Evolutionary conservation across 2,113 vertebrate species (phyloP), one percentile per base, ranked within the genome.

Genomic region (Donacobius atricapilla): DNA sequence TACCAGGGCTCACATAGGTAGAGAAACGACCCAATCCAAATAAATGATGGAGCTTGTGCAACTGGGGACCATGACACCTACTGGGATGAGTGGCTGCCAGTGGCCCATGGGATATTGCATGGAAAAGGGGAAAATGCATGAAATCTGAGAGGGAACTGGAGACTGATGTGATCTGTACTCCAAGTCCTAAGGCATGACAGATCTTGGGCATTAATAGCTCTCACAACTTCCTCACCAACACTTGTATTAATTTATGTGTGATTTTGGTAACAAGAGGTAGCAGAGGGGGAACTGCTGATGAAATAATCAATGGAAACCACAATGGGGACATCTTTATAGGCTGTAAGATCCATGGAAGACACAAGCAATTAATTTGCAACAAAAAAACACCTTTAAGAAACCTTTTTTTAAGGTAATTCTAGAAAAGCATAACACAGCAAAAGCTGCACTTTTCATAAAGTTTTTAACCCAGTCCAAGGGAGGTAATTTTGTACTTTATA

Each of bases 401-500:
- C 14, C 8, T 15, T 73, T 87, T 84, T 37, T 76, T 40, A 25
- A 56, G 23, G 33, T 44, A 39, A 73, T 83, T 73, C 48, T 77
- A 40, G 39, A 81, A 93, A 90, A 91, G 27, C 47, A 54, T 48
- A 83, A 81, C 68, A 68, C 85, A 88, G 79, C 27, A 90, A 76
- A 92, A 90, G 8, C 40, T 63, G 14, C 83, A 75, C 47, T 90
- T 94, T 63, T 18, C 60, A 33, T 70, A 51, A 93, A 70, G 51
- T 86, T 95, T 91, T 90, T 48, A 45, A 42, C 60, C 44, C 64
- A 75, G 6, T 90, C 94, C 14, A 31, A 86, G 40, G 90, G 68
- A 93, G 75, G 33, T 37, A 17, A 81, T 94, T 94, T 93, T 88
- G 33, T 93, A 81, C 54, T 92, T 96, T 96, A 97, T 70, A 86